phyloP scores from a whole-genome alignment of 2,888 invertebrate genomes.

The Orchesella flavescens region DNA sequence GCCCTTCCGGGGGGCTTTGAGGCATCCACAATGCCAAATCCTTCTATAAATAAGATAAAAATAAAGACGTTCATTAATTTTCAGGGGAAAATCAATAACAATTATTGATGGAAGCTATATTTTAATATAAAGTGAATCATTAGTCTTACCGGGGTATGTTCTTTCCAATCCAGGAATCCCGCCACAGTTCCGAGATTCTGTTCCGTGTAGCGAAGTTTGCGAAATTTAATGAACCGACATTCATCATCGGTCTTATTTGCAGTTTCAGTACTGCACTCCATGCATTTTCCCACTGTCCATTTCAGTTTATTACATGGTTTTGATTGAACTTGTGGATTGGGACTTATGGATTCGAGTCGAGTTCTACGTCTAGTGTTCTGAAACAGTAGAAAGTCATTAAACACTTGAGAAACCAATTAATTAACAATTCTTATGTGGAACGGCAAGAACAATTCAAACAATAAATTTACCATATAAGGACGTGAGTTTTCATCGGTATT shows the following conservation, averaged over 20 bases:
- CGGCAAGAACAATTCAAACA: too few relatives aligned
- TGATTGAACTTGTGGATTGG: slow-evolving; percentile 46
- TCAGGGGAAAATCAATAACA: too few relatives aligned
- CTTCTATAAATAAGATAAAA: slow-evolving; percentile 79
- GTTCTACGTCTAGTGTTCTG: background rate
- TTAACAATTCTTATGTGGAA: too few relatives aligned
- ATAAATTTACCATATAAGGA: too few relatives aligned
- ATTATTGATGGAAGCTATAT: too few relatives aligned
- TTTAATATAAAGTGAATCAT: too few relatives aligned
- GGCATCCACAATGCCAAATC: slow-evolving; percentile 90
- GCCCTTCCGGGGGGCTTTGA: slow-evolving; percentile 80
- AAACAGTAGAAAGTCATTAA: too few relatives aligned
- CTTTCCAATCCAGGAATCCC: slow-evolving; percentile 94
- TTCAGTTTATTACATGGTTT: slow-evolving; percentile 47
- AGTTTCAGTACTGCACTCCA: slow-evolving; percentile 96
- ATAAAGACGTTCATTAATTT: slow-evolving; percentile 13
- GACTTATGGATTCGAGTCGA: slow-evolving; percentile 1
- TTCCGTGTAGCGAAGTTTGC: slow-evolving; percentile 90
- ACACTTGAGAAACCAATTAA: too few relatives aligned
- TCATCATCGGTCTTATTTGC: slow-evolving; percentile 91
- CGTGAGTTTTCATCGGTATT: too few relatives aligned
- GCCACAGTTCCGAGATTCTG: slow-evolving; percentile 90
- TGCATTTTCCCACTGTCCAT: slow-evolving; percentile 77
- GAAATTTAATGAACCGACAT: slow-evolving; percentile 95
- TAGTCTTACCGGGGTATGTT: slow-evolving; percentile 83